Base-by-base conservation (phyloP, 2,113 vertebrate genomes). In the Harpagus bidentatus region DNA sequence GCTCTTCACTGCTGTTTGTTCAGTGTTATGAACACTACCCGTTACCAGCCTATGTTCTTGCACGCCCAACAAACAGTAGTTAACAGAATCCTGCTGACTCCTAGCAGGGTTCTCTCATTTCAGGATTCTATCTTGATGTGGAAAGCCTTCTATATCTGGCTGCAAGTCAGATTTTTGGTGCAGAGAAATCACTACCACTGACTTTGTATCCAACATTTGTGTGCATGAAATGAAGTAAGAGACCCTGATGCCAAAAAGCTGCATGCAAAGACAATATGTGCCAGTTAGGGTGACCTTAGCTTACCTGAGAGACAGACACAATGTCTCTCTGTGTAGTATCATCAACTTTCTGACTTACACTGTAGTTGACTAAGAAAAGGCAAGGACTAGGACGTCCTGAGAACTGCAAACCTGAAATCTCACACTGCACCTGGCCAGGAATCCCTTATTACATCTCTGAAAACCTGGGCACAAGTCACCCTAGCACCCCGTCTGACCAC, bases 51-150 rank as follows among this genome's bases (percentile, higher is more conserved):
- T 25, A 55, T 0, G 0, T n/a, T 56, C 62, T 53, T 52, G 66
- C n/a, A 50, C 0, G 3, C 38, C 62, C 47, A 43, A 72, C 0
- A 0, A 87, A 71, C 13, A 32, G 65, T 2, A 16, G 29, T 42
- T 48, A 84, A 76, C 78, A 52, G n/a, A 52, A 79, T 66, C 83
- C 83, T 83, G 67, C 40, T 9, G 36, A 80, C 79, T 42, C 1
- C 1, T 67, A 62, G 78, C 59, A 78, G 13, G 28, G 42, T 11
- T 4, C 61, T 66, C 55, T 79, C 26, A 32, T 73, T 84, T 74
- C 78, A 87, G 47, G 25, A 87, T 65, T 25, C 32, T 59, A 56
- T 88, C 66, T 61, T 88, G 65, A 82, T 59, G 22, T 58, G 38
- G 78, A 93, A 85, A 85, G 52, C 47, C 36, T 40, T 56, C 73